Evolutionary conservation across 2,797 vertebrate genomes (phyloP).

Genomic region (Pelobates cultripes): DNA sequence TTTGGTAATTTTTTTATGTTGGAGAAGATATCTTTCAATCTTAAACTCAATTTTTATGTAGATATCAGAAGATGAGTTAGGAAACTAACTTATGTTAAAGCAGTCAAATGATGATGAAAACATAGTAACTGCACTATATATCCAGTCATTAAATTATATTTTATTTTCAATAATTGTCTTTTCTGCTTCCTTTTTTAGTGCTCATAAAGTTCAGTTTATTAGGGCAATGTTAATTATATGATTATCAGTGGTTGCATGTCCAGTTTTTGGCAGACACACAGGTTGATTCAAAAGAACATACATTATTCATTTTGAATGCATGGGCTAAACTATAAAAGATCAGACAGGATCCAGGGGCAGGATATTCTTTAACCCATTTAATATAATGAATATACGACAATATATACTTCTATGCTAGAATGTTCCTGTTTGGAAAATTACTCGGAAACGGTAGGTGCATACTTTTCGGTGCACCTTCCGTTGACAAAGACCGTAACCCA

Average conservation of each 20-base stretch:
- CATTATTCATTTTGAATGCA: neutral
- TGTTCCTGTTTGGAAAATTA: too few relatives aligned
- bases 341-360: too few relatives aligned
- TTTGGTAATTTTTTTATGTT: too few relatives aligned
- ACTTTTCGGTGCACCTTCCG: too few relatives aligned
- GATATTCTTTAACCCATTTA: too few relatives aligned
- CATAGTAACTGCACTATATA: neutral
- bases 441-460: too few relatives aligned
- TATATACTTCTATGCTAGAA: too few relatives aligned
- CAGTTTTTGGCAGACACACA: neutral
- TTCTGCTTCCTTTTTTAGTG: neutral
- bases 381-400: too few relatives aligned
- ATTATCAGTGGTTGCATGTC: neutral
- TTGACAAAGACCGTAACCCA: too few relatives aligned
- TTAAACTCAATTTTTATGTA: too few relatives aligned
- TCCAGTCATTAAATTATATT: neutral
- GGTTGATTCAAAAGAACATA: neutral
- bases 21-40: too few relatives aligned
- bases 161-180: slow-evolving; percentile 1
- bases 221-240: neutral
- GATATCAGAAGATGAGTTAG: too few relatives aligned
- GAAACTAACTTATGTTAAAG: neutral
- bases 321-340: neutral
- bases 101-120: neutral
- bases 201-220: neutral